These are phyloP conservation scores for Botrylloides violaceus DNA, from an alignment of 23 tunicate species.

Conservation along the genomic window DNA sequence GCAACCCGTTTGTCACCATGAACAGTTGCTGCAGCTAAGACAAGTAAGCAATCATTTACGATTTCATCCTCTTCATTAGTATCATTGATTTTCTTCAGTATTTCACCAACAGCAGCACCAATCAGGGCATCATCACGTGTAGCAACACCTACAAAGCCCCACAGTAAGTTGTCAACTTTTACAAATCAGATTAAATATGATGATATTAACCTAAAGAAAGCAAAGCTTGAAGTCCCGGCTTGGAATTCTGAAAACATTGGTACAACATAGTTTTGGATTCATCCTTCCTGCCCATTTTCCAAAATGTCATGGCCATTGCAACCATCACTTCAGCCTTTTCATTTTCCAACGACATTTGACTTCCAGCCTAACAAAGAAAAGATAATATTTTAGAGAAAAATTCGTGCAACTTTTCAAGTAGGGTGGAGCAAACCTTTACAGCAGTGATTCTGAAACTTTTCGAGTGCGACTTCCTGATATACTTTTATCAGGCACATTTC, in stretches of 20 bases:
- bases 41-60: slow-evolving; percentile 9
- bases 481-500: too few species aligned
- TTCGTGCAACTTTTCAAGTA: not conserved
- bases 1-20: slow-evolving; percentile 1
- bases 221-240: slow-evolving; percentile 11
- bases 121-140: slow-evolving; percentile 3
- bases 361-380: slow-evolving; percentile 19
- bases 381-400: not conserved
- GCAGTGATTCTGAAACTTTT: too few species aligned
- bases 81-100: not conserved
- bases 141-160: slow-evolving; percentile 4
- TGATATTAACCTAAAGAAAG: slow-evolving; percentile 10
- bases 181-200: not conserved
- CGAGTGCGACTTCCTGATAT: too few species aligned
- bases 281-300: slow-evolving; percentile 18
- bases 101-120: slow-evolving; percentile 24
- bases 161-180: not conserved
- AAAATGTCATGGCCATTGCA: slow-evolving; percentile 40
- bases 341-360: not conserved
- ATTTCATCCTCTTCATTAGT: not conserved
- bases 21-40: slow-evolving; percentile 7
- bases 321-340: slow-evolving; percentile 16
- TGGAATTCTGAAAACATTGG: slow-evolving; percentile 17
- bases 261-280: slow-evolving; percentile 24
- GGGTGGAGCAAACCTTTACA: not conserved